Conservation (phyloP, 2,113 vertebrate genomes). For the Paramisgurnus dabryanus region DNA sequence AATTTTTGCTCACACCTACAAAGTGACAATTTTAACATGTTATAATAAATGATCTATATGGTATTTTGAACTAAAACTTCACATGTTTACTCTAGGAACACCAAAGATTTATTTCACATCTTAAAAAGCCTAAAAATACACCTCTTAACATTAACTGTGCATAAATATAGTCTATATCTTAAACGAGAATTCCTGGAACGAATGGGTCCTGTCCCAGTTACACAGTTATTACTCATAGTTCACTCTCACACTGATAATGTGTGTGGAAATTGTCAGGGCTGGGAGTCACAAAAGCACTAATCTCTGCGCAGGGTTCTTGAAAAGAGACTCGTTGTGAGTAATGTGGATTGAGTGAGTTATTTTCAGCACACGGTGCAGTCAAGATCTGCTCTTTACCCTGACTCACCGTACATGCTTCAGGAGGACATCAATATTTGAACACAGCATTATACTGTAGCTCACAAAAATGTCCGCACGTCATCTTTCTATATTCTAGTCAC, state of each 20-base stretch:
- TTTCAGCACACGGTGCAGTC: constrained; percentile 42
- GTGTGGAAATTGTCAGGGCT: constrained; percentile 23
- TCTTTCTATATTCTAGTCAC: background rate
- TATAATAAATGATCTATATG: no score
- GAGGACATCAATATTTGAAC: constrained; percentile 44
- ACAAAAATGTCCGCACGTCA: constrained; percentile 9
- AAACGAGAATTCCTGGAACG: constrained; percentile 15
- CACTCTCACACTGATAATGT: constrained; percentile 10
- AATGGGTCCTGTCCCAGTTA: constrained; percentile 33
- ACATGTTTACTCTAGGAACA: no score
- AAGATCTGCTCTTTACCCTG: constrained; percentile 4
- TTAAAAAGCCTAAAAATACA: background rate
- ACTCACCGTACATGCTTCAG: constrained; percentile 23
- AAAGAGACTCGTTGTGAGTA: constrained; percentile 47
- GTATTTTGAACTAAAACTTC: no score
- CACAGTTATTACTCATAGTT: constrained; percentile 37
- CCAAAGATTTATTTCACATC: no score
- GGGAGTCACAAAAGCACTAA: constrained; percentile 41
- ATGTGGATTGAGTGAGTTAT: constrained; percentile 37
- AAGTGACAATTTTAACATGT: no score
- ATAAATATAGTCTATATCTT: constrained; percentile 33
- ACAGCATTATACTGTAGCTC: background rate
- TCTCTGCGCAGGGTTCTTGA: constrained; percentile 41
- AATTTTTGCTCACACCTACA: no score
- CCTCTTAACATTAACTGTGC: constrained; percentile 13